phyloP scores from a whole-genome alignment of 1,140 invertebrate genomes.

The Steinernema feltiae region DNA sequence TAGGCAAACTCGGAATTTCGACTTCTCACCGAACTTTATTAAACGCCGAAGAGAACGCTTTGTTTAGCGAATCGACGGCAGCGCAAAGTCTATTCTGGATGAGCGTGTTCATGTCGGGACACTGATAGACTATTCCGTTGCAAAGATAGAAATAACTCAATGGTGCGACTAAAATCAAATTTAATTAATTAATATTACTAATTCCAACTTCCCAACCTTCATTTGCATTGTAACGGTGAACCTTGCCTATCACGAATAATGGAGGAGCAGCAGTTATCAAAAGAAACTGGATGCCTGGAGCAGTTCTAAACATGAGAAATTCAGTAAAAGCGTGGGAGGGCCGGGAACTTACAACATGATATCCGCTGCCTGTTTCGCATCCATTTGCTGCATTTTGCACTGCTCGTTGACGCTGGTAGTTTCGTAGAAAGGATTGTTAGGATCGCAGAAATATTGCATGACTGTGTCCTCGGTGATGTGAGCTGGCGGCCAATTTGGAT shows the following conservation, averaged over 20 bases:
- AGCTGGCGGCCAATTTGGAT: conserved; percentile 27
- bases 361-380: conserved; percentile 62
- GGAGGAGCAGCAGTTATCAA: conserved; percentile 91
- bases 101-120: conserved; percentile 86
- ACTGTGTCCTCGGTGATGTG: conserved; percentile 66
- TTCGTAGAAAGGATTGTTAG: conserved; percentile 91
- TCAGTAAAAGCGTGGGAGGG: background rate
- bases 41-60: conserved; percentile 30
- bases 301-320: conserved; percentile 70
- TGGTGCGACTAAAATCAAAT: conserved; percentile 65
- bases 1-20: background rate
- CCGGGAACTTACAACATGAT: conserved; percentile 28
- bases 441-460: conserved; percentile 90
- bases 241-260: conserved; percentile 90
- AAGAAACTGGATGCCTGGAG: conserved; percentile 89
- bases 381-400: conserved; percentile 84
- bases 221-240: conserved; percentile 58
- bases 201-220: conserved; percentile 22
- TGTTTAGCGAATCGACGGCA: conserved; percentile 44
- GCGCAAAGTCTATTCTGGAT: conserved; percentile 85
- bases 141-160: conserved; percentile 95
- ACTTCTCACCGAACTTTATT: conserved; percentile 20
- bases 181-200: background rate
- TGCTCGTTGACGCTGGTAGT: conserved; percentile 91
- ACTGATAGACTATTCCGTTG: conserved; percentile 90